Evolutionary conservation across 2,888 invertebrate species (phyloP).

Genomic region (Lymantria dispar): DNA sequence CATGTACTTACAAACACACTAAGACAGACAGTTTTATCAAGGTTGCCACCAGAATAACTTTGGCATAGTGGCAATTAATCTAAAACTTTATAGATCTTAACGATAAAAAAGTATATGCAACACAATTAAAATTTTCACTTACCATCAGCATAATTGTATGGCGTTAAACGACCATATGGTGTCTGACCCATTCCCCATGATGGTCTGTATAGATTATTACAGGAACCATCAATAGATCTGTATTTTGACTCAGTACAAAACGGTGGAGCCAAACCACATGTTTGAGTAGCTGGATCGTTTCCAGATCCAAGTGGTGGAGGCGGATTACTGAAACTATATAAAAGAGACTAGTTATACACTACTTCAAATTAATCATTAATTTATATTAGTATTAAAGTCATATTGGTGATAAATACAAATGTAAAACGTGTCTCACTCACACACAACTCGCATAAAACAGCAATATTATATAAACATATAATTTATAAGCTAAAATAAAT

Average conservation of each 20-base stretch:
- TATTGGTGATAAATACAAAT: too few species aligned
- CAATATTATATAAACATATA: too few species aligned
- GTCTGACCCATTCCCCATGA: conserved; percentile 91
- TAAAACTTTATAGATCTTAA: too few species aligned
- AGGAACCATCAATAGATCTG: conserved; percentile 92
- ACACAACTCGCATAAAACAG: too few species aligned
- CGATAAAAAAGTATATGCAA: background rate
- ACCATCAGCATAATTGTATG: conserved; percentile 87
- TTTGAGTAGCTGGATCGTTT: conserved; percentile 66
- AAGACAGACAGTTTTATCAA: too few species aligned
- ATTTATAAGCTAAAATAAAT: too few species aligned
- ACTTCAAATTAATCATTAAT: background rate
- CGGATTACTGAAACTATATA: conserved; percentile 67
- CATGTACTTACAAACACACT: too few species aligned
- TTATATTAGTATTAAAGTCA: too few species aligned
- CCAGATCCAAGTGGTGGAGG: conserved; percentile 65
- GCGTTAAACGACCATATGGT: conserved; percentile 85
- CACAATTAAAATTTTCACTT: conserved; percentile 30
- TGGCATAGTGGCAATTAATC: too few species aligned
- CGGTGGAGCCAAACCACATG: conserved; percentile 74
- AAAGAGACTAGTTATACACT: background rate
- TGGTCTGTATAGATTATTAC: conserved; percentile 94
- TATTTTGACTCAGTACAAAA: conserved; percentile 84
- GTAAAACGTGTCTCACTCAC: too few species aligned
- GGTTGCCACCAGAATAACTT: too few species aligned